Evolutionary conservation across 2,113 vertebrate genomes (phyloP).

Genomic region (Mionectes macconnelli): DNA sequence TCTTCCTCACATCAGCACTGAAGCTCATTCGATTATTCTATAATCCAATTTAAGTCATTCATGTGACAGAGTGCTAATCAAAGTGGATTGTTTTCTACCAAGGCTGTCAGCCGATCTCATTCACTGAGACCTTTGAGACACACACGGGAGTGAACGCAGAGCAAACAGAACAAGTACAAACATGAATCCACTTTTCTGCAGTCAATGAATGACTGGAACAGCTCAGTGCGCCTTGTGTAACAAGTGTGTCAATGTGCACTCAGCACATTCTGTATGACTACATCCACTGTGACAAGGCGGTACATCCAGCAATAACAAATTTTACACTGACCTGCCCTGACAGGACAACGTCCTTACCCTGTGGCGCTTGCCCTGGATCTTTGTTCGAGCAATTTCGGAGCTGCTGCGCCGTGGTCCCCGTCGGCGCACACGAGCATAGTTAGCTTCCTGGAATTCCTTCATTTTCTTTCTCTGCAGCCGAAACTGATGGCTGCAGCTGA

Average conservation of each 20-base stretch:
- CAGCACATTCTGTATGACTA: fast-evolving
- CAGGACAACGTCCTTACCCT: conserved; percentile 74
- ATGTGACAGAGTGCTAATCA: background rate
- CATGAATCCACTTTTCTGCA: background rate
- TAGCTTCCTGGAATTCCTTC: conserved; percentile 77
- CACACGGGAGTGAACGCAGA: fast-evolving
- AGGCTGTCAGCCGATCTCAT: background rate
- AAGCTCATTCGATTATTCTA: background rate
- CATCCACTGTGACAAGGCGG: background rate
- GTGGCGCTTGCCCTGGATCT: conserved; percentile 86
- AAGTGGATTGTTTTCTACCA: background rate
- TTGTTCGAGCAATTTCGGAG: conserved; percentile 83
- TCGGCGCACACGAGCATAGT: conserved; percentile 70
- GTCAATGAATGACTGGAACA: background rate
- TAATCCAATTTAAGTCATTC: background rate
- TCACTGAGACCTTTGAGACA: background rate
- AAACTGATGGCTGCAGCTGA: conserved; percentile 95
- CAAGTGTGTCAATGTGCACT: background rate
- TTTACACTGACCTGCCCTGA: background rate
- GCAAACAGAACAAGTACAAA: background rate
- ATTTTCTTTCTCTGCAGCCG: conserved; percentile 86
- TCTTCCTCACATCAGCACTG: background rate
- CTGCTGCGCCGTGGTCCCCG: conserved; percentile 87
- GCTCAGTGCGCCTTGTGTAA: background rate
- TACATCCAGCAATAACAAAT: background rate